These are phyloP conservation scores for Urocynchramus pylzowi DNA, from an alignment of 2,113 vertebrate species.

Conservation along the genomic window DNA sequence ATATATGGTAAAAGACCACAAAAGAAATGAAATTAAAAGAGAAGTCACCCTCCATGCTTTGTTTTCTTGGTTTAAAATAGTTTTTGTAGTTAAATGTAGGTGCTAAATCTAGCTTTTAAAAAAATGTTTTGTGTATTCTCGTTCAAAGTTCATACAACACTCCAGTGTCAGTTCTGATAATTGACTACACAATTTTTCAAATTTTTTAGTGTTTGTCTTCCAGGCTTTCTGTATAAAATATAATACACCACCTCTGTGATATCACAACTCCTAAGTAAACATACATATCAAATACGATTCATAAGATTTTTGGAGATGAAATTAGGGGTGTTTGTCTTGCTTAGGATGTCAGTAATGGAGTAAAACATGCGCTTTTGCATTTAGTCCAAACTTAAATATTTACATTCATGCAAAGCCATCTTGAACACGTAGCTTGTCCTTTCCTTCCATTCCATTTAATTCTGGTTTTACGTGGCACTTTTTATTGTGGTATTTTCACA, in stretches of 20 bases:
- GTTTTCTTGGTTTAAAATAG: background rate
- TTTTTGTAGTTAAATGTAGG: background rate
- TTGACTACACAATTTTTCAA: background rate
- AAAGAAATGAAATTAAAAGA: background rate
- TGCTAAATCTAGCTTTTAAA: background rate
- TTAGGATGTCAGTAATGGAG: background rate
- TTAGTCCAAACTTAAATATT: slow-evolving; percentile 8
- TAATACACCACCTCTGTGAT: background rate
- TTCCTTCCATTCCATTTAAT: background rate
- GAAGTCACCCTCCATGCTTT: background rate
- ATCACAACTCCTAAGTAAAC: background rate
- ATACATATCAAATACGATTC: background rate
- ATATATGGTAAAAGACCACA: background rate
- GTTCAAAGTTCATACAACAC: background rate
- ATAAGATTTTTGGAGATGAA: background rate
- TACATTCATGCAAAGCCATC: background rate
- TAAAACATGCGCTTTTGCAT: background rate
- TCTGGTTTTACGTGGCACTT: background rate
- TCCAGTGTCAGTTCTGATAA: background rate
- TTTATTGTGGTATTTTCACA: background rate
- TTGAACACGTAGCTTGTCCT: background rate
- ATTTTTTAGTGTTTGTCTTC: background rate
- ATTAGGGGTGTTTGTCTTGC: background rate
- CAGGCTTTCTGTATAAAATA: background rate
- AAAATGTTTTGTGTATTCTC: background rate